Evolutionary conservation across 2,888 invertebrate species (phyloP).

Genomic region (Eristalis intricaria): DNA sequence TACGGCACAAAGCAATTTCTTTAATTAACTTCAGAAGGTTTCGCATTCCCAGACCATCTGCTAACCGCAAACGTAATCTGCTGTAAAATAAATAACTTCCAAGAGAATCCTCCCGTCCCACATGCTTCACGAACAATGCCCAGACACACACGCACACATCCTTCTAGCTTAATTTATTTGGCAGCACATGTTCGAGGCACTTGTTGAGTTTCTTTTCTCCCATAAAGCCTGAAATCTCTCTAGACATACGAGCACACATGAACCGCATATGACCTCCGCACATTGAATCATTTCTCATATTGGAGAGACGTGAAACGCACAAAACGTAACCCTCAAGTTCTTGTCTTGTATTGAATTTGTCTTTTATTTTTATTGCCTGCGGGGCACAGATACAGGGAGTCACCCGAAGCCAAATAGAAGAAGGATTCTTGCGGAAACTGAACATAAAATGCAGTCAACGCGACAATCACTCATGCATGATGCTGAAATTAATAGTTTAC

Average conservation of each 20-base stretch:
- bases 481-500: constrained; percentile 90
- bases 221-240: neutral
- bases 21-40: constrained; percentile 8
- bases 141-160: neutral
- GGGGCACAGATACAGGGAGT: constrained; percentile 80
- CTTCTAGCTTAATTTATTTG: neutral
- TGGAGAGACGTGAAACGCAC: neutral
- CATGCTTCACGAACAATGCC: neutral
- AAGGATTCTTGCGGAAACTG: constrained; percentile 87
- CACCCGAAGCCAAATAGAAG: constrained; percentile 83
- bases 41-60: constrained; percentile 5
- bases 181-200: neutral
- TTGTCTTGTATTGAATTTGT: neutral
- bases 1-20: neutral
- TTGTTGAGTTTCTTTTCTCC: neutral
- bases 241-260: neutral
- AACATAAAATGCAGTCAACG: constrained; percentile 89
- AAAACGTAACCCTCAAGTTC: neutral
- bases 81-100: constrained; percentile 3
- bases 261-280: neutral
- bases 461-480: constrained; percentile 91
- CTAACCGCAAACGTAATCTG: neutral
- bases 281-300: neutral
- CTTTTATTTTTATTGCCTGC: neutral
- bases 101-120: neutral